Evolutionary conservation across 2,888 invertebrate genomes (phyloP).

Genomic region (Erannis defoliaria): DNA sequence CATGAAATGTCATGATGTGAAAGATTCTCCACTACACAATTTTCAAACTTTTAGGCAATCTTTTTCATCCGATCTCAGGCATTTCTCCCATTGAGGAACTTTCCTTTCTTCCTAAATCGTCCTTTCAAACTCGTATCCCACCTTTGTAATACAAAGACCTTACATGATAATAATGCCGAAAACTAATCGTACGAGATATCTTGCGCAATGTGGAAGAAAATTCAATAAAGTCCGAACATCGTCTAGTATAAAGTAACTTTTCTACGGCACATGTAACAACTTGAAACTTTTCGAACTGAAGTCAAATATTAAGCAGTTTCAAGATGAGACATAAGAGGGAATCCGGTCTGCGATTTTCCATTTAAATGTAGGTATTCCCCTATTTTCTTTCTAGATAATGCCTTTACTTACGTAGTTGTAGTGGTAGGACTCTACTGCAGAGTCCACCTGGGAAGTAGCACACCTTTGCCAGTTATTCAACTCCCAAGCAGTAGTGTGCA

Average conservation of each 20-base stretch:
- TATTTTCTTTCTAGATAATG: no score
- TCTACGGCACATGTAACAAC: not conserved
- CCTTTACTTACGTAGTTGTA: no score
- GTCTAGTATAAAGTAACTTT: not conserved
- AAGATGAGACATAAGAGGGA: not conserved
- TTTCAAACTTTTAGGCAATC: not conserved
- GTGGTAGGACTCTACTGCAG: no score
- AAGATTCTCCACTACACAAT: not conserved
- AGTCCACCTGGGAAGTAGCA: no score
- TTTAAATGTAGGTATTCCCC: no score
- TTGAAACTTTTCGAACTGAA: not conserved
- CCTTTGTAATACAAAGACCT: slow-evolving; percentile 6
- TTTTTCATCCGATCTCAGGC: not conserved
- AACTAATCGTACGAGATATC: slow-evolving; percentile 13
- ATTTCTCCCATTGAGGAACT: slow-evolving; percentile 1
- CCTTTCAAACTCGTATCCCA: slow-evolving; percentile 3
- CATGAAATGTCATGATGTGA: no score
- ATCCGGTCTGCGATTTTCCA: no score
- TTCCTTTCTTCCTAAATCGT: slow-evolving; percentile 1
- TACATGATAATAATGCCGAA: not conserved
- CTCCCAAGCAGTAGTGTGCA: no score
- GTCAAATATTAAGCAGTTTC: not conserved
- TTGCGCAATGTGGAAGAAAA: slow-evolving; percentile 43
- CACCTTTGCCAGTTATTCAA: no score
- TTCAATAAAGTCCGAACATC: slow-evolving; percentile 43